Evolutionary conservation across 2,113 vertebrate genomes (phyloP).

Genomic region (Prunella himalayana): DNA sequence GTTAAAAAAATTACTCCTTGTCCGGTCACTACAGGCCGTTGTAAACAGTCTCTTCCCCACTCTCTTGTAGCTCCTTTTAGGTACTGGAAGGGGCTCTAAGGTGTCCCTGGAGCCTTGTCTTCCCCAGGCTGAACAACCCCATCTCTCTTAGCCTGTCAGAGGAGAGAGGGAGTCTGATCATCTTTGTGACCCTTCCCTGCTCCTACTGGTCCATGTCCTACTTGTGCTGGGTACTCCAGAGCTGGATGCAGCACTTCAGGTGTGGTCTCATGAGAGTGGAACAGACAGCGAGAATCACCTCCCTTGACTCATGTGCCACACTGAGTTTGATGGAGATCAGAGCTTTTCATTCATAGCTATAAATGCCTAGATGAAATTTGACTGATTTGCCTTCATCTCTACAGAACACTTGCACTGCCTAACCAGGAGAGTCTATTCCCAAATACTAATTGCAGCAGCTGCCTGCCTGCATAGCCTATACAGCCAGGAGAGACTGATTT

Average conservation of each 20-base stretch:
- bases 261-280: fast-evolving
- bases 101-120: background rate
- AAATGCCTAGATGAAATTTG: background rate
- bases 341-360: background rate
- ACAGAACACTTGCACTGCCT: background rate
- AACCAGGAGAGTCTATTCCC: background rate
- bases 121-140: background rate
- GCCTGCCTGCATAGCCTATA: background rate
- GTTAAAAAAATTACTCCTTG: background rate
- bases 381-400: background rate
- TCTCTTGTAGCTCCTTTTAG: background rate
- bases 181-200: background rate
- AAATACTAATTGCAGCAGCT: background rate
- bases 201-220: too few species aligned
- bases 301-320: fast-evolving
- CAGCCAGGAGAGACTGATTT: background rate
- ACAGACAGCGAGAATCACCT: background rate
- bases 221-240: background rate
- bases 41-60: background rate
- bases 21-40: background rate
- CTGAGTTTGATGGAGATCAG: background rate
- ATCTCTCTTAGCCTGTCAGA: background rate
- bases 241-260: background rate
- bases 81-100: background rate
- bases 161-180: background rate